phyloP scores from a whole-genome alignment of 2,113 vertebrate species.

The Sylvia atricapilla region DNA sequence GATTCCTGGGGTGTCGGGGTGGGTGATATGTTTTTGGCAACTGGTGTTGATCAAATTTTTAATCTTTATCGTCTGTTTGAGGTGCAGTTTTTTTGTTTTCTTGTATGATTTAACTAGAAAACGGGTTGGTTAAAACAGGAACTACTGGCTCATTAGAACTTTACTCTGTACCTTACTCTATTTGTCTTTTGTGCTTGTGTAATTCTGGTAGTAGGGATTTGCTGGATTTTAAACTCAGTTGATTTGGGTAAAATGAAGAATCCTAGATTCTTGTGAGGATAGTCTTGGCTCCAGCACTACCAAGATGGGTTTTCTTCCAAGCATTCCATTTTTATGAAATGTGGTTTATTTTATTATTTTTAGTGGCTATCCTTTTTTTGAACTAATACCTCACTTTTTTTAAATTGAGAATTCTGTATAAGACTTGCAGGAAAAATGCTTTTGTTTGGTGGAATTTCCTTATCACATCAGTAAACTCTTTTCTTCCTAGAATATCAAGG shows the following conservation, averaged over 20 bases:
- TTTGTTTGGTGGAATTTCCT: neutral
- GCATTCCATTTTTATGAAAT: neutral
- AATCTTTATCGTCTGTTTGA: neutral
- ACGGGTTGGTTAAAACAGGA: neutral
- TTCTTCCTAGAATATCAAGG: neutral
- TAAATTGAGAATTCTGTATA: neutral
- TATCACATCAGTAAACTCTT: neutral
- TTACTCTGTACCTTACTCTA: neutral
- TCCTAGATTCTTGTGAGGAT: neutral
- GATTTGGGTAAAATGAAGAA: neutral
- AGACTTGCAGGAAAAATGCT: neutral
- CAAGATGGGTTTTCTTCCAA: neutral
- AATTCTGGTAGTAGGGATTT: neutral
- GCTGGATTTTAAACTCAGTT: neutral
- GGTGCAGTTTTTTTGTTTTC: fast-evolving
- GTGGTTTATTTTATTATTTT: neutral
- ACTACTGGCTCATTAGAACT: neutral
- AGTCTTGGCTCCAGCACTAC: neutral
- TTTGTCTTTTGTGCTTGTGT: neutral
- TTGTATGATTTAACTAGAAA: neutral
- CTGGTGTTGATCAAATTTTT: neutral
- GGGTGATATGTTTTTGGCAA: neutral
- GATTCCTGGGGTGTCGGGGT: fast-evolving
- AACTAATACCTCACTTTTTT: neutral
- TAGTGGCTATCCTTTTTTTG: neutral